Evolutionary conservation across 2,888 invertebrate species (phyloP), one percentile per base, ranked within the genome.

Genomic region (Sinopyrophorus schimmeli): DNA sequence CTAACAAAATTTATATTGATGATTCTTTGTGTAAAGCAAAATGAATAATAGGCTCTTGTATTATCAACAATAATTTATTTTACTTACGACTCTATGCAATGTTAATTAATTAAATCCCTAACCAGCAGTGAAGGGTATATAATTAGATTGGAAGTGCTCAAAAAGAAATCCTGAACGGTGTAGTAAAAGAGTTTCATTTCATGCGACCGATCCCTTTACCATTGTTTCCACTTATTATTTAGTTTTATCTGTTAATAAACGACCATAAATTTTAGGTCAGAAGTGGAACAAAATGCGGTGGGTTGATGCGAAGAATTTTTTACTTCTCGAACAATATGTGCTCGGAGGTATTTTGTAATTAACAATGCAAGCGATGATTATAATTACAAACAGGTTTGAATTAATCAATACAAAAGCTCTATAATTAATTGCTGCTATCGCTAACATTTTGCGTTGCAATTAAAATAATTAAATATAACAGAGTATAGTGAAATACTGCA

Each of bases 391-490:
- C 39, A 39, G 39, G 27, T 28, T 39, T 41, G 9, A 41, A 41
- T 41, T 24, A 31, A 41, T 41, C 41, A 17, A 31, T 31, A 31
- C 28, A 27, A 15, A 17, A 23, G 24, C 31, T 23, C 41, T 31
- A 23, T 41, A 41, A 41, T 41, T 41, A 41, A 41, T 41, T 31
- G 41, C 41, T 7, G 31, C 41, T 31, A 41, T 41, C 41, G 41
- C 41, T 41, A 21, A 24, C 41, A 31, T 41, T 41, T 41, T 24
- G 23, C 11, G 31, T 24, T 41, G 41, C 31, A 41, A 41, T 41
- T 41, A 41, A 41, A 41, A 41, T 41, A 41, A 41, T 41, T 41
- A 41, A 41, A 41, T 41, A 31, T 31, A 31, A 9, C 41, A 31
- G 31, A 27, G 15, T 18, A 15, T 24, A 15, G 17, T 20, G 31